These are phyloP conservation scores for Porites lutea DNA, from an alignment of 64 coral and sea anemone genomes.

Conservation along the genomic window DNA sequence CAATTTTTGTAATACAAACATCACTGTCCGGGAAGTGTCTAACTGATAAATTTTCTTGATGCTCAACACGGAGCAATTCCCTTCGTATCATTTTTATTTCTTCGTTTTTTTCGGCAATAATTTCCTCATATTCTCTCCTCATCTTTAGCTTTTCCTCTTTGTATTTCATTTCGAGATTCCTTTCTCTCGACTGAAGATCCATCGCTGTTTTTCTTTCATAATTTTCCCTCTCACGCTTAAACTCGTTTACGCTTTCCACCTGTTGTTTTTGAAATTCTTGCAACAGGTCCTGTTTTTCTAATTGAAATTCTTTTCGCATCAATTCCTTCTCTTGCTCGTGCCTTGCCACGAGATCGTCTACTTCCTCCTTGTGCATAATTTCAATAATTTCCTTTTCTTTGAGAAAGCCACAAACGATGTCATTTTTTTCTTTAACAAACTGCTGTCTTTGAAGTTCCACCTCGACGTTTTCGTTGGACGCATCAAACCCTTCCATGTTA, in stretches of 20 bases:
- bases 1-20: conserved; percentile 27
- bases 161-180: conserved; percentile 23
- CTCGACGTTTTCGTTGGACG: neutral
- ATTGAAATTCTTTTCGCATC: conserved; percentile 56
- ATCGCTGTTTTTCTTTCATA: neutral
- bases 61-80: conserved; percentile 7
- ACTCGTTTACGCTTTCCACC: conserved; percentile 54
- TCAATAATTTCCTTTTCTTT: conserved; percentile 85
- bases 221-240: neutral
- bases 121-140: conserved; percentile 48
- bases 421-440: conserved; percentile 61
- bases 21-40: conserved; percentile 29
- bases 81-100: conserved; percentile 64
- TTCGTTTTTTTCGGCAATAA: conserved; percentile 57
- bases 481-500: conserved; percentile 30
- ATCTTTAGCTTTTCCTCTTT: conserved; percentile 62
- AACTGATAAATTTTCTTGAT: conserved; percentile 29
- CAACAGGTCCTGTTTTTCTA: conserved; percentile 58
- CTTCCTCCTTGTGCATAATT: conserved; percentile 57
- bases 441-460: neutral
- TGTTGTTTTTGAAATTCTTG: conserved; percentile 61
- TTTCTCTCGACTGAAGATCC: neutral
- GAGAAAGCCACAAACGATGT: conserved; percentile 85
- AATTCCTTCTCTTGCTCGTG: conserved; percentile 69
- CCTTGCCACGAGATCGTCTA: conserved; percentile 22